phyloP scores from a whole-genome alignment of 2,888 invertebrate genomes.

The Sminthurides aquaticus region DNA sequence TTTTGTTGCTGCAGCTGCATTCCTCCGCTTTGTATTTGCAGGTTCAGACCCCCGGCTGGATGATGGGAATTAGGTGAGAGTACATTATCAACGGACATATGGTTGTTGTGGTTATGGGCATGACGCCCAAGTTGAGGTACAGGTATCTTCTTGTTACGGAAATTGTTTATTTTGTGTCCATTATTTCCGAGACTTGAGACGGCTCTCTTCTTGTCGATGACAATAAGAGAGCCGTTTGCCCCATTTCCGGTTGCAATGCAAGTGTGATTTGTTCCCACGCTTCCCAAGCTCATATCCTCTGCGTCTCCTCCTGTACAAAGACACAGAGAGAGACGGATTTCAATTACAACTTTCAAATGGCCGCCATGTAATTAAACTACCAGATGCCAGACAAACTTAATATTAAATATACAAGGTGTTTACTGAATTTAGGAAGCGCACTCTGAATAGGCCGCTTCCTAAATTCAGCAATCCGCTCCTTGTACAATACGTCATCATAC shows the following conservation, averaged over 20 bases:
- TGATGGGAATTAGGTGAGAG: not conserved
- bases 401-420: too few species aligned
- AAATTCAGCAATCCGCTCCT: too few species aligned
- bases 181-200: not conserved
- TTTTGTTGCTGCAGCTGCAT: constrained; percentile 8
- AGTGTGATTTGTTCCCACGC: constrained; percentile 41
- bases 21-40: constrained; percentile 11
- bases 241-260: constrained; percentile 11
- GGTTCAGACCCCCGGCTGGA: not conserved
- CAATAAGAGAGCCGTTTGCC: constrained; percentile 14
- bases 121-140: not conserved
- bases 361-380: not conserved
- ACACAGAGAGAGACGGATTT: not conserved
- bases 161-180: not conserved
- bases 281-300: constrained; percentile 43
- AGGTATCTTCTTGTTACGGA: constrained; percentile 1
- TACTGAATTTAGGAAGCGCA: too few species aligned
- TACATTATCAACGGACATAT: not conserved
- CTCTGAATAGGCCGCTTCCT: too few species aligned
- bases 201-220: not conserved
- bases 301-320: constrained; percentile 38
- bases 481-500: too few species aligned
- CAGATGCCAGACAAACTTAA: not conserved
- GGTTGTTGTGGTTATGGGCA: not conserved
- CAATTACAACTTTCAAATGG: not conserved